Percentiles rank a stretch among this genome's conserved stretches.
Conservation (phyloP, 2,113 vertebrate species). For the Chamaetylas fuelleborni region DNA sequence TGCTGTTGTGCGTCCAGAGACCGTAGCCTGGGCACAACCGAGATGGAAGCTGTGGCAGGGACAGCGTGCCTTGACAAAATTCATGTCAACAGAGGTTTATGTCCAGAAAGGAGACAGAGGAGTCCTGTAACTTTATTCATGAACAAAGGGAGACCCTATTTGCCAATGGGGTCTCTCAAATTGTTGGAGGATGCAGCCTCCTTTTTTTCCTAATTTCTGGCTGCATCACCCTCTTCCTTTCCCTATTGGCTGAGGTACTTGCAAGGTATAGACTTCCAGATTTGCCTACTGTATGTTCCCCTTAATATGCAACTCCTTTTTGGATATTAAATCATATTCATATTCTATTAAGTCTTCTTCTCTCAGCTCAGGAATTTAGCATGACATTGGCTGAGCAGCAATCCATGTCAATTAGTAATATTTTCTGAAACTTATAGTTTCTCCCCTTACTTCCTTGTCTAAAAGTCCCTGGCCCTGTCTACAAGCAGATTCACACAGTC, state of each 20-base stretch:
- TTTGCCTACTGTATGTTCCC: rapidly evolving
- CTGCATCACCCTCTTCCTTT: background rate
- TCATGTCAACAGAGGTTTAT: background rate
- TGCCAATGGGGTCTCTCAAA: background rate
- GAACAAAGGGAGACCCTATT: background rate
- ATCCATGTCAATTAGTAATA: background rate
- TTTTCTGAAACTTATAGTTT: background rate
- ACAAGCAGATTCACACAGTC: background rate
- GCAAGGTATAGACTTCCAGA: background rate
- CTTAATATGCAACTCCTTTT: background rate
- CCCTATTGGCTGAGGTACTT: background rate
- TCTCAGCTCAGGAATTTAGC: background rate
- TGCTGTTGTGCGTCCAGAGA: rapidly evolving
- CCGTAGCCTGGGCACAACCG: rapidly evolving
- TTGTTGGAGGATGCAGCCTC: background rate
- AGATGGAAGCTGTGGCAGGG: background rate
- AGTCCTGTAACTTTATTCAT: background rate
- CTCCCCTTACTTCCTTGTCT: background rate
- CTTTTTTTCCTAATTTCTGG: background rate
- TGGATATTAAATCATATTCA: background rate
- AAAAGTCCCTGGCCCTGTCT: background rate
- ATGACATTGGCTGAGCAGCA: background rate
- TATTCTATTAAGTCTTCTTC: background rate
- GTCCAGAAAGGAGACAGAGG: background rate
- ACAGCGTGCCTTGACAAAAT: background rate